Percentiles rank a stretch among this genome's conserved stretches.
Conservation (phyloP, 2,888 invertebrate species). For the Ochropacha duplaris region DNA sequence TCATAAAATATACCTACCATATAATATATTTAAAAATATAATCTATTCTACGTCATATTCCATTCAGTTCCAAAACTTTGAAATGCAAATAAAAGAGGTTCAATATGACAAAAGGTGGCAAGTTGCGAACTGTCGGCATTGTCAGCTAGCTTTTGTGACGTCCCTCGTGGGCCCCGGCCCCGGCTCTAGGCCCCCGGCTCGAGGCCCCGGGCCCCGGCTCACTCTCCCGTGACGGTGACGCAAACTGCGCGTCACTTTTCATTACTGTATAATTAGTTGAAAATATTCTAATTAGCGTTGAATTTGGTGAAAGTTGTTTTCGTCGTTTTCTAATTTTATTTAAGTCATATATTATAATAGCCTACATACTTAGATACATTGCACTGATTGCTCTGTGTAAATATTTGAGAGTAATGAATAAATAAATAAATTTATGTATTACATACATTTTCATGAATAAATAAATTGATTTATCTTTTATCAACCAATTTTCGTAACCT, state of each 20-base stretch:
- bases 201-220: not conserved
- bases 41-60: not conserved
- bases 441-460: too few relatives aligned
- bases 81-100: conserved; percentile 8
- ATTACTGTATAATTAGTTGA: conserved; percentile 17
- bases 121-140: conserved; percentile 9
- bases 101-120: conserved; percentile 10
- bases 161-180: not conserved
- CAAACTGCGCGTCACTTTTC: conserved; percentile 3
- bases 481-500: too few relatives aligned
- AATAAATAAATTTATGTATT: too few relatives aligned
- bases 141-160: conserved; percentile 6
- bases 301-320: not conserved
- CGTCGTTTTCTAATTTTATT: too few relatives aligned
- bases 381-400: too few relatives aligned
- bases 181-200: not conserved
- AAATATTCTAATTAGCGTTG: conserved; percentile 5
- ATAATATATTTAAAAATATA: too few relatives aligned
- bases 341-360: too few relatives aligned
- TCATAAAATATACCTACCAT: too few relatives aligned
- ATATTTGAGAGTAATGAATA: too few relatives aligned
- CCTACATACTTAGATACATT: too few relatives aligned
- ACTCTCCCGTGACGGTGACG: not conserved
- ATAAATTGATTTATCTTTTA: too few relatives aligned
- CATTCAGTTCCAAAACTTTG: conserved; percentile 7